Evolutionary conservation across 2,888 invertebrate species (phyloP).

Genomic region (Thera obeliscata): DNA sequence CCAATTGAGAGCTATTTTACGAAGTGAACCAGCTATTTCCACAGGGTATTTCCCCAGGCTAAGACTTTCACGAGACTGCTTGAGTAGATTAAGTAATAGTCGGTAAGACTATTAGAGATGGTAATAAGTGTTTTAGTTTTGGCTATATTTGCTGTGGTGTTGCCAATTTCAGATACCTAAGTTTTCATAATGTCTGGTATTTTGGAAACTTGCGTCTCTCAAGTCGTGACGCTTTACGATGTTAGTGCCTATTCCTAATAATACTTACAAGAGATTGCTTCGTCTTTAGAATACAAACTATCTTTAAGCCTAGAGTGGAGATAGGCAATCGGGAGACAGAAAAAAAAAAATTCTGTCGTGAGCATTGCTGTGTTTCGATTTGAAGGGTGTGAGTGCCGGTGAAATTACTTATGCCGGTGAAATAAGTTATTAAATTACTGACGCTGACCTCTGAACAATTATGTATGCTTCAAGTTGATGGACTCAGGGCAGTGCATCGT

Average conservation of each 20-base stretch:
- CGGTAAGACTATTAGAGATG: conserved; percentile 25
- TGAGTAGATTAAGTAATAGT: conserved; percentile 32
- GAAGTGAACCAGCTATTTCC: conserved; percentile 7
- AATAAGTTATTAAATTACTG: too few species aligned
- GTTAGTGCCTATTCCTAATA: neutral
- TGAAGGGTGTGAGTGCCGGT: too few species aligned
- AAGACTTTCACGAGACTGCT: conserved; percentile 32
- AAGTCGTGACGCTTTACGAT: neutral
- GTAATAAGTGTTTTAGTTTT: conserved; percentile 32
- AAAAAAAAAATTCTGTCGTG: too few species aligned
- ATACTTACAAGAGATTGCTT: too few species aligned
- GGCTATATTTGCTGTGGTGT: conserved; percentile 28
- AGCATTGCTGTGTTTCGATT: too few species aligned
- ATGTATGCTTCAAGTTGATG: too few species aligned
- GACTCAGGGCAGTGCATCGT: too few species aligned
- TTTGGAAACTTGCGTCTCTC: conserved; percentile 1
- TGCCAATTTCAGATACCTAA: conserved; percentile 21
- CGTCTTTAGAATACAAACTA: too few species aligned
- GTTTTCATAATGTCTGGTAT: conserved; percentile 15
- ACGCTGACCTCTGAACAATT: too few species aligned
- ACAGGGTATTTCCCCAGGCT: conserved; percentile 9
- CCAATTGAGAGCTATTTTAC: neutral
- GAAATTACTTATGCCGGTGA: too few species aligned
- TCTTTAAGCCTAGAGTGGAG: too few species aligned
- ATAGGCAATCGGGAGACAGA: too few species aligned